A percentile compares a stretch with the other conserved stretches of the same genome.
phyloP scores from a whole-genome alignment of 1,140 invertebrate genomes.

The Apocrypta bakeri region DNA sequence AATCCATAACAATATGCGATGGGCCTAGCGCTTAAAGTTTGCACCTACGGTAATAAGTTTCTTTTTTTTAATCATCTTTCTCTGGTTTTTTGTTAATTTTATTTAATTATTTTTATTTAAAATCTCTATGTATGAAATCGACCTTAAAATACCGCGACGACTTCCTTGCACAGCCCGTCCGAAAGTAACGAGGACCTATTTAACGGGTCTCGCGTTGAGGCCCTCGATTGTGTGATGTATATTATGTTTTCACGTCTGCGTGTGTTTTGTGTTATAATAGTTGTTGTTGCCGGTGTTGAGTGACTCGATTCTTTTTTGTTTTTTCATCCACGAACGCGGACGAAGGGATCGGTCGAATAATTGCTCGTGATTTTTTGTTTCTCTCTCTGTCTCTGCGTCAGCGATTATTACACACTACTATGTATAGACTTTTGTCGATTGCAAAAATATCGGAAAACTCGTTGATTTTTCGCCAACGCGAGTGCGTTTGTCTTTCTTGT shows the following conservation, averaged over 20 bases:
- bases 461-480: conserved; percentile 24
- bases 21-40: conserved; percentile 52
- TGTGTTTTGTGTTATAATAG: neutral
- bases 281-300: neutral
- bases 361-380: neutral
- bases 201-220: neutral
- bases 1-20: conserved; percentile 60
- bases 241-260: neutral
- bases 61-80: conserved; percentile 54
- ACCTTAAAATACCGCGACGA: conserved; percentile 64
- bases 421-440: conserved; percentile 37
- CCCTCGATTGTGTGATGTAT: neutral
- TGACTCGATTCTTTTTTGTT: neutral
- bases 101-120: conserved; percentile 55
- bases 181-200: conserved; percentile 10
- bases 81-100: conserved; percentile 45
- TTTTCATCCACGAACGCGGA: neutral
- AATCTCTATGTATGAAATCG: conserved; percentile 65
- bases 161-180: conserved; percentile 65
- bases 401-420: conserved; percentile 23
- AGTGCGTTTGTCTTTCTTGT: conserved; percentile 25
- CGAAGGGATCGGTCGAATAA: conserved; percentile 41
- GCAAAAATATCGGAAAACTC: conserved; percentile 50
- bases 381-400: neutral
- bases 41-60: conserved; percentile 48